Evolutionary conservation across 1,140 invertebrate species (phyloP).

Genomic region (Vanessa atalanta): DNA sequence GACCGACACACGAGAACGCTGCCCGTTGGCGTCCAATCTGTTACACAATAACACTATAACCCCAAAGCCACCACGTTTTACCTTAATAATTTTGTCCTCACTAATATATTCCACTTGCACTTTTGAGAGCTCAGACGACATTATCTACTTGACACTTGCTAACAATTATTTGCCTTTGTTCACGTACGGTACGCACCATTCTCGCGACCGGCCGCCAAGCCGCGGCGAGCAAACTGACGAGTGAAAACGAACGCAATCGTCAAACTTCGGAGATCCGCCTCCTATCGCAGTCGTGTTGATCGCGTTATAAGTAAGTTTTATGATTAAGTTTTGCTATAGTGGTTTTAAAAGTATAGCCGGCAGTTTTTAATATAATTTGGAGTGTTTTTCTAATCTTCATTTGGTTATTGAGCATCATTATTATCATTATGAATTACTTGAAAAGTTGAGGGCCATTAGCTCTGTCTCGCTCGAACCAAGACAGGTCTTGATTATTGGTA

Average conservation of each 20-base stretch:
- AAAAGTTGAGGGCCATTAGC: slow-evolving; percentile 46
- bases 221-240: slow-evolving; percentile 74
- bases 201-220: slow-evolving; percentile 78
- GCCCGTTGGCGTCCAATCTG: slow-evolving; percentile 75
- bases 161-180: slow-evolving; percentile 72
- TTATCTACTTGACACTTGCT: slow-evolving; percentile 73
- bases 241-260: slow-evolving; percentile 60
- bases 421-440: slow-evolving; percentile 24
- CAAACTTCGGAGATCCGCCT: slow-evolving; percentile 76
- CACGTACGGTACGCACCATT: slow-evolving; percentile 70
- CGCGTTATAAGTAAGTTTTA: slow-evolving; percentile 35
- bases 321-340: slow-evolving; percentile 10
- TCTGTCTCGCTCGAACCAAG: slow-evolving; percentile 65
- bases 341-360: slow-evolving; percentile 9
- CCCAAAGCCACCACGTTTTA: slow-evolving; percentile 64
- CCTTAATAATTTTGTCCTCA: slow-evolving; percentile 76
- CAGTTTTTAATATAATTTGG: slow-evolving; percentile 6
- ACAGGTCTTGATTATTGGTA: slow-evolving; percentile 80
- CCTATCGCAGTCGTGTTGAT: slow-evolving; percentile 69
- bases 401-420: not conserved
- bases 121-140: slow-evolving; percentile 79
- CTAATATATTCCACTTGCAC: slow-evolving; percentile 76
- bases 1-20: slow-evolving; percentile 72
- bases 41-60: slow-evolving; percentile 74
- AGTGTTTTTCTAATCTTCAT: not conserved